phyloP scores from a whole-genome alignment of 2,113 vertebrate genomes.

The Turnix velox region DNA sequence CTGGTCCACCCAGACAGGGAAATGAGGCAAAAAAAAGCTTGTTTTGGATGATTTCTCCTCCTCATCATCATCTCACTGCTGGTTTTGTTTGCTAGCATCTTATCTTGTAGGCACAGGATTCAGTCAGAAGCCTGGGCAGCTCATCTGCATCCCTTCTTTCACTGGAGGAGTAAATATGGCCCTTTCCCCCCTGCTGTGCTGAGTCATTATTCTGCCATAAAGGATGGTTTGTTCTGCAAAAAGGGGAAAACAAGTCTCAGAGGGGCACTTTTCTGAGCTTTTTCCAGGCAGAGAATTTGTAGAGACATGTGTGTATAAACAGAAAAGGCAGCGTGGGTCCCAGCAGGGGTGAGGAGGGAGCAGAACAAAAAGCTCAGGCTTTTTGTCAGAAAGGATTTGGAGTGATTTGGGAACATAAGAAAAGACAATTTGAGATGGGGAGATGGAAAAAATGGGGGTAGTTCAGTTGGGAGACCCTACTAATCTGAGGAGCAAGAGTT shows the following conservation, averaged over 20 bases:
- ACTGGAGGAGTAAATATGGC: neutral
- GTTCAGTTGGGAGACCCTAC: too few relatives aligned
- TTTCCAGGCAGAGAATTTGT: neutral
- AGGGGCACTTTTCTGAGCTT: neutral
- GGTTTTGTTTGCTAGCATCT: neutral
- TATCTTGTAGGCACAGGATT: neutral
- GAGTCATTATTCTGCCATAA: slow-evolving; percentile 31
- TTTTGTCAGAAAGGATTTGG: slow-evolving; percentile 1
- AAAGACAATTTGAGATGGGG: neutral
- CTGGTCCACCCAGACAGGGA: neutral
- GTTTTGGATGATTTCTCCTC: neutral
- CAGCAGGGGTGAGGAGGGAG: slow-evolving; percentile 2
- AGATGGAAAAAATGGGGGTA: too few relatives aligned
- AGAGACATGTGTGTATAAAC: neutral
- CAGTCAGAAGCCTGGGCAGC: neutral
- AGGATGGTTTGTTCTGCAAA: neutral
- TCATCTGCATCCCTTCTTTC: neutral
- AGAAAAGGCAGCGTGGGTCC: neutral
- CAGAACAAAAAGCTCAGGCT: neutral
- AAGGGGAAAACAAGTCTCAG: neutral
- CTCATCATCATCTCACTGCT: neutral
- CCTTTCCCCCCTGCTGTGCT: neutral
- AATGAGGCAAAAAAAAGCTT: neutral
- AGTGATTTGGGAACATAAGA: neutral
- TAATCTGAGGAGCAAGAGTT: too few relatives aligned